Base-by-base conservation (phyloP, 2,113 vertebrate genomes). In the Chloebia gouldiae region DNA sequence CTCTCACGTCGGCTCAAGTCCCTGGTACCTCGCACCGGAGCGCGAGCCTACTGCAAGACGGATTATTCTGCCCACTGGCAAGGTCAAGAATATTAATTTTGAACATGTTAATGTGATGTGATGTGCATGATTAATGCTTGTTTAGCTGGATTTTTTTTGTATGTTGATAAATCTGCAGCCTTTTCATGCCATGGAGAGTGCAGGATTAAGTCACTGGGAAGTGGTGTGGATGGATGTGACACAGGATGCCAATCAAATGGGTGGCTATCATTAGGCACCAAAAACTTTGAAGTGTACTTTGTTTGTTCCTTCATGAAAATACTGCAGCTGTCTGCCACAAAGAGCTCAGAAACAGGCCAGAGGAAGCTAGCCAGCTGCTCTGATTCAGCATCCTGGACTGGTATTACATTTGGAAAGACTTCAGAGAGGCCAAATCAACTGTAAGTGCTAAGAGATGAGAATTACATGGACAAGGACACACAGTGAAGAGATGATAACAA, bases 51-150 rank as follows among this genome's bases (percentile, higher is more conserved):
- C 87, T 84, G 83, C 87, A 92, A 93, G 95, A 97, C 37, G 71
- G 94, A 97, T 96, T 66, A 81, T 64, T 94, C 92, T 96, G 93
- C 96, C 95, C 92, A 93, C 87, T 81, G 95, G 96, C 94, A 94
- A 98, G 97, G 97, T 97, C 97, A 96, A 95, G 95, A 97, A 96
- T 97, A 97, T 97, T 98, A 96, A 97, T 98, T 98, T 79, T 92
- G 75, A 92, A 90, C 92, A 95, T 35, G 80, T 86, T 97, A 97
- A 97, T 97, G 93, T 92, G 96, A 97, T 97, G 94, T 96, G 95
- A 97, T 97, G 94, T 92, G 91, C 28, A 78, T 76, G 79, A 95
- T 77, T 96, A 95, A 97, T 85, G 96, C 92, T 94, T 94, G 86
- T 96, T 97, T 92, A 68, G 92, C 92, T 88, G 92, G 51, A 81